Conservation (phyloP, 2,888 invertebrate genomes). For the Amphipyra tragopoginis region DNA sequence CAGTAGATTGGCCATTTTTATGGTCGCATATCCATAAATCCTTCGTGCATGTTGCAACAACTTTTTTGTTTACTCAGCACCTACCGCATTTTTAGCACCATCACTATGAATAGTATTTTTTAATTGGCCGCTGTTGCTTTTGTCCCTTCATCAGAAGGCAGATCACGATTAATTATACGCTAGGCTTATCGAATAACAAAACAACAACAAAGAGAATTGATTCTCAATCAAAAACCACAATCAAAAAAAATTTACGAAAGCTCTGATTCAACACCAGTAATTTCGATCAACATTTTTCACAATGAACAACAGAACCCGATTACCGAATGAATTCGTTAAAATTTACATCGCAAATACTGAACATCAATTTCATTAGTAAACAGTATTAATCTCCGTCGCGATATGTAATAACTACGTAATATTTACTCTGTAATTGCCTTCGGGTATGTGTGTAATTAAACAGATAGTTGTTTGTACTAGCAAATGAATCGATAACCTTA, state of each 20-base stretch:
- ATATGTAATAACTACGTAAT: constrained; percentile 64
- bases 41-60: too few relatives aligned
- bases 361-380: constrained; percentile 72
- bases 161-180: background rate
- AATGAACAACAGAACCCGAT: constrained; percentile 39
- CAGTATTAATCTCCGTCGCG: constrained; percentile 67
- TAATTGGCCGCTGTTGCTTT: too few relatives aligned
- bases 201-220: background rate
- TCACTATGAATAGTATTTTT: too few relatives aligned
- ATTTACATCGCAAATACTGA: constrained; percentile 64
- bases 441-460: constrained; percentile 66
- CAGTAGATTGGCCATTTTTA: too few relatives aligned
- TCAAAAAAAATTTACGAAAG: constrained; percentile 11
- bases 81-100: too few relatives aligned
- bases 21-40: too few relatives aligned
- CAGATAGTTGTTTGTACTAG: constrained; percentile 60
- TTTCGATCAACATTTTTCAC: constrained; percentile 46
- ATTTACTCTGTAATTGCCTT: constrained; percentile 68
- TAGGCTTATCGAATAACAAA: background rate
- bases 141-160: too few relatives aligned
- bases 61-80: too few relatives aligned
- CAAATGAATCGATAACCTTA: constrained; percentile 55
- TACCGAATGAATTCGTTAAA: constrained; percentile 57
- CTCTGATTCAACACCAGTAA: constrained; percentile 29
- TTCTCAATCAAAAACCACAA: constrained; percentile 4